Percentiles rank a stretch among this genome's conserved stretches.
Conservation (phyloP, 2,113 vertebrate species). For the Oryzias javanicus region DNA sequence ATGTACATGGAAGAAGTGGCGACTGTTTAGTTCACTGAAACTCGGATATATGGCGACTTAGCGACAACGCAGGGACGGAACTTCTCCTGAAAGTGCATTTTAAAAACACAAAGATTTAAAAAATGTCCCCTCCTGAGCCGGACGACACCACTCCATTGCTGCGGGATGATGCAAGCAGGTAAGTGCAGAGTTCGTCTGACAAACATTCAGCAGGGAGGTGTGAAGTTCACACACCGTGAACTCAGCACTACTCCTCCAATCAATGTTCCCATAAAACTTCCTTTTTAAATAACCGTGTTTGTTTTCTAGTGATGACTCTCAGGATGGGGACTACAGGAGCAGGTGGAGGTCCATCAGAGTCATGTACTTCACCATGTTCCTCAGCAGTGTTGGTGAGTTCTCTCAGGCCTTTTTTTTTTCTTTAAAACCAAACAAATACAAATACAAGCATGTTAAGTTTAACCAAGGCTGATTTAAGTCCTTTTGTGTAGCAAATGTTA, state of each 20-base stretch:
- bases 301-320: conserved; percentile 64
- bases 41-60: conserved; percentile 38
- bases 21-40: conserved; percentile 30
- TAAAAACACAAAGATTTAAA: not conserved
- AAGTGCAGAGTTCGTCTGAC: conserved; percentile 53
- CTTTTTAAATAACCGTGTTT: not conserved
- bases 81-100: not conserved
- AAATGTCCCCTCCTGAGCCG: conserved; percentile 60
- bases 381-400: conserved; percentile 92
- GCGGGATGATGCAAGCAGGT: conserved; percentile 75
- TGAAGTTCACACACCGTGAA: not conserved
- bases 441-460: too few species aligned
- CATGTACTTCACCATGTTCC: conserved; percentile 98
- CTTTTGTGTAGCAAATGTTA: too few species aligned
- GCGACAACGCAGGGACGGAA: not conserved
- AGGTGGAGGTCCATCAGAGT: conserved; percentile 92
- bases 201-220: not conserved
- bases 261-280: not conserved
- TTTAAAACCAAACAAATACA: not conserved
- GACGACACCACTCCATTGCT: conserved; percentile 65
- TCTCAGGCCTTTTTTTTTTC: not conserved
- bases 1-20: not conserved
- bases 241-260: too few species aligned
- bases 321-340: conserved; percentile 79
- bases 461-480: too few species aligned